phyloP scores from a whole-genome alignment of 2,888 invertebrate genomes.

The Geotrupes spiniger region DNA sequence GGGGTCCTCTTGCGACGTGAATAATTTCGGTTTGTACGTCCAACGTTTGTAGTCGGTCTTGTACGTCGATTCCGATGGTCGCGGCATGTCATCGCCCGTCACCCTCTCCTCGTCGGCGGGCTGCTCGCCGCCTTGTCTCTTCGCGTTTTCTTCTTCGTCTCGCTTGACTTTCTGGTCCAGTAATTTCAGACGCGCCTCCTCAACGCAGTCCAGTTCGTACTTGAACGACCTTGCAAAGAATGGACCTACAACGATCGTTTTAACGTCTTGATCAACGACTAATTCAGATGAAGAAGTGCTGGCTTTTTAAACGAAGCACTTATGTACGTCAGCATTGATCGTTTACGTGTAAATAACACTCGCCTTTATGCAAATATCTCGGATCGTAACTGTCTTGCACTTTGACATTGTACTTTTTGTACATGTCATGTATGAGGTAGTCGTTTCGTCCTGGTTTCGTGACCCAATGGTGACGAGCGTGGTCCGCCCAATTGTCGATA shows the following conservation, averaged over 20 bases:
- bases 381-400: slow-evolving; percentile 36
- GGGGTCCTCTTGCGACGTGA: slow-evolving; percentile 39
- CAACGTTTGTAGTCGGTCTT: slow-evolving; percentile 48
- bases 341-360: slow-evolving; percentile 8
- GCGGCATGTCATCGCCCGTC: neutral
- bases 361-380: slow-evolving; percentile 40
- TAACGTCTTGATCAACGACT: neutral
- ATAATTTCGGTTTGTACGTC: slow-evolving; percentile 54
- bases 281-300: too few species aligned
- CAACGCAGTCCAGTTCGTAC: slow-evolving; percentile 57
- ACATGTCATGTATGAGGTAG: slow-evolving; percentile 54
- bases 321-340: too few species aligned
- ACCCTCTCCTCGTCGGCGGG: slow-evolving; percentile 1
- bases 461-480: slow-evolving; percentile 56
- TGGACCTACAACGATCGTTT: slow-evolving; percentile 37
- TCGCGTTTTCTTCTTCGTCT: slow-evolving; percentile 33
- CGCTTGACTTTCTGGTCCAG: slow-evolving; percentile 41
- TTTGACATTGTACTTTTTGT: slow-evolving; percentile 45
- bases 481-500: slow-evolving; percentile 52
- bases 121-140: slow-evolving; percentile 22
- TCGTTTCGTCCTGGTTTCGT: slow-evolving; percentile 57
- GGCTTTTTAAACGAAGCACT: too few species aligned
- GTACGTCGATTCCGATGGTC: slow-evolving; percentile 26
- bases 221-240: slow-evolving; percentile 58
- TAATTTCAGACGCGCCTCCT: slow-evolving; percentile 45